Conservation (phyloP, 2,888 invertebrate genomes). For the Nasonia oneida region DNA sequence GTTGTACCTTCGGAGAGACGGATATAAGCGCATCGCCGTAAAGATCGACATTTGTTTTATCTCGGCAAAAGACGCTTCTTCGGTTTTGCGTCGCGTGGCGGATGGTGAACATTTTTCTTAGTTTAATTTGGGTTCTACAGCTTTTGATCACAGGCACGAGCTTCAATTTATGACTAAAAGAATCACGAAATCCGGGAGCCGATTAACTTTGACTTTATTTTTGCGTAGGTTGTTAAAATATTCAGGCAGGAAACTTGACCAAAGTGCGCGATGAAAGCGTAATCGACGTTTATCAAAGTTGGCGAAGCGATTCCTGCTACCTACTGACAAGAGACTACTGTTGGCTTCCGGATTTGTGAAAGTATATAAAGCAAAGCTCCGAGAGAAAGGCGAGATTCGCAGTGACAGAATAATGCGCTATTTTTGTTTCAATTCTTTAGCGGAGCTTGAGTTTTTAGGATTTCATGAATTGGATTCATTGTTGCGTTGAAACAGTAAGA, state of each 20-base stretch:
- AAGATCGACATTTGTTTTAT: neutral
- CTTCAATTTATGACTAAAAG: neutral
- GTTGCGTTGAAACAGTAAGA: neutral
- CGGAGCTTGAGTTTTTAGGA: neutral
- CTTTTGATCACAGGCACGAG: neutral
- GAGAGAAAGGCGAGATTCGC: neutral
- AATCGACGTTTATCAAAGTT: neutral
- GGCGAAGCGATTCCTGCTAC: neutral
- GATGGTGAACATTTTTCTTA: slow-evolving; percentile 14
- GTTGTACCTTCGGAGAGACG: slow-evolving; percentile 14
- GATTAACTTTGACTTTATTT: neutral
- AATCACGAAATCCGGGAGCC: neutral
- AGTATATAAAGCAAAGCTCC: neutral
- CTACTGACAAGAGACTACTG: neutral
- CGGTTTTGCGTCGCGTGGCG: slow-evolving; percentile 16
- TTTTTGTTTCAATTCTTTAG: neutral
- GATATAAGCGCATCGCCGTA: neutral
- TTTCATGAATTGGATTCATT: neutral
- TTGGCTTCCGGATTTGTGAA: neutral
- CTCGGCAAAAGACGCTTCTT: slow-evolving; percentile 4
- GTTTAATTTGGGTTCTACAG: neutral
- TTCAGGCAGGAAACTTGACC: neutral
- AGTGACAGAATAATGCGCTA: neutral
- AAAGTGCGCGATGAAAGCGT: neutral
- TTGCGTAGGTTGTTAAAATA: neutral